Base-by-base conservation (phyloP, 2,888 invertebrate species). In the Andrena trimmerana region DNA sequence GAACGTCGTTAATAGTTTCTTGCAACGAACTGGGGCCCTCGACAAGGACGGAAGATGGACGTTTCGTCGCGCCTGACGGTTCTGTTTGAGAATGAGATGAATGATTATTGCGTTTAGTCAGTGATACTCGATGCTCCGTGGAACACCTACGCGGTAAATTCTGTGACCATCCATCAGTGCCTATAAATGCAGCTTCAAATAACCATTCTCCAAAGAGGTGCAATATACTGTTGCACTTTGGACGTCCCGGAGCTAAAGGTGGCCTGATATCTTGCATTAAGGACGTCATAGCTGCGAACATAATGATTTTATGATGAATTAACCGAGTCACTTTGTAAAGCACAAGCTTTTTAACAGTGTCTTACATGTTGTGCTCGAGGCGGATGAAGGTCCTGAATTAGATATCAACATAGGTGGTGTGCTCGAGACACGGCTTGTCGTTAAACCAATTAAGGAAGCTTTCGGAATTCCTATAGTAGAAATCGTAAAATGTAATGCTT, bases 201-300 rank as follows among this genome's bases (percentile, higher is more conserved):
- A 99, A 95, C 99, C 99, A 99, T 92, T 98, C 97, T 1, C 99
- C 99, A 94, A 99, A 99, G 87, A 99, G 95, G 94, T 99, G 99
- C 78, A 99, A 95, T 93, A 99, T 97, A 85, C 99, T 99, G 94
- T 99, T 99, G 90, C 98, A 98, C 92, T 98, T 98, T 27, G 99
- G 98, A 75, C 99, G 96, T 36, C 96, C 95, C 24, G 96, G 96
- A 0, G 97, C 97, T 85, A 97, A 94, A 0, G 97, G 96, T 20
- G 96, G 96, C 89, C 96, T 95, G 70, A 96, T 95, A 36, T 96
- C 97, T 73, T 94, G 94, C 4, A 95, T 95, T 81, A 96, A 94
- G 1, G 96, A 96, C 54, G 95, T 95, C 86, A 96, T 95, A 78
- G 96, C 97, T 97, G 91, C 65, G 71, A 78, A 67, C n/a, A 70